Percentiles rank a stretch among this genome's conserved stretches.
Evolutionary conservation across 2,888 invertebrate genomes (phyloP).

Genomic region (Mythimna vitellina): DNA sequence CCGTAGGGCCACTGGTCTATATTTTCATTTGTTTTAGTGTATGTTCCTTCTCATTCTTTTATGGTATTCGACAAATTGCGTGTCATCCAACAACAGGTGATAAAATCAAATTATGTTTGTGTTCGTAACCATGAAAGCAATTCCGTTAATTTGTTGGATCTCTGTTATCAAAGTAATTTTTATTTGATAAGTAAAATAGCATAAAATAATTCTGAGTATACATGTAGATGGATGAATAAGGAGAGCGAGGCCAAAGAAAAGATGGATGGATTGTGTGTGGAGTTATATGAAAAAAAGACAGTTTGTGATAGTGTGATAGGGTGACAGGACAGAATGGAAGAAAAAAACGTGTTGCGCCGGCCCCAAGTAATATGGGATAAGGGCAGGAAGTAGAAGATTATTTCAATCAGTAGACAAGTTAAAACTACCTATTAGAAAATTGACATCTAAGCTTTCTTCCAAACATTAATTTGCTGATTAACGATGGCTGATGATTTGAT

Average conservation of each 20-base stretch:
- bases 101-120: conserved; percentile 22
- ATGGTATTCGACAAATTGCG: conserved; percentile 11
- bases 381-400: too few relatives aligned
- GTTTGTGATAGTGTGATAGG: too few relatives aligned
- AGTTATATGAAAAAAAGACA: too few relatives aligned
- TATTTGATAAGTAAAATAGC: conserved; percentile 8
- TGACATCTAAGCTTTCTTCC: conserved; percentile 9
- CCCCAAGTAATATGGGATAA: too few relatives aligned
- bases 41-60: conserved; percentile 9
- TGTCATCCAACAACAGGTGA: conserved; percentile 1
- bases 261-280: too few relatives aligned
- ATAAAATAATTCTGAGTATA: too few relatives aligned
- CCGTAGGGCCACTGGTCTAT: background rate
- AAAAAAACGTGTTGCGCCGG: too few relatives aligned
- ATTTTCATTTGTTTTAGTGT: conserved; percentile 4
- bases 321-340: too few relatives aligned
- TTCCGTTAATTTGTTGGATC: conserved; percentile 8
- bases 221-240: too few relatives aligned
- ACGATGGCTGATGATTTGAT: background rate
- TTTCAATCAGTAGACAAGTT: background rate
- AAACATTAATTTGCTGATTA: background rate
- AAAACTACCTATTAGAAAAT: background rate
- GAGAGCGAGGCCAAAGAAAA: too few relatives aligned
- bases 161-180: conserved; percentile 20
- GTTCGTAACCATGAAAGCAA: conserved; percentile 3